A percentile compares a stretch with the other conserved stretches of the same genome.
Evolutionary conservation across 2,113 vertebrate genomes (phyloP).

Genomic region (Labrus mixtus): DNA sequence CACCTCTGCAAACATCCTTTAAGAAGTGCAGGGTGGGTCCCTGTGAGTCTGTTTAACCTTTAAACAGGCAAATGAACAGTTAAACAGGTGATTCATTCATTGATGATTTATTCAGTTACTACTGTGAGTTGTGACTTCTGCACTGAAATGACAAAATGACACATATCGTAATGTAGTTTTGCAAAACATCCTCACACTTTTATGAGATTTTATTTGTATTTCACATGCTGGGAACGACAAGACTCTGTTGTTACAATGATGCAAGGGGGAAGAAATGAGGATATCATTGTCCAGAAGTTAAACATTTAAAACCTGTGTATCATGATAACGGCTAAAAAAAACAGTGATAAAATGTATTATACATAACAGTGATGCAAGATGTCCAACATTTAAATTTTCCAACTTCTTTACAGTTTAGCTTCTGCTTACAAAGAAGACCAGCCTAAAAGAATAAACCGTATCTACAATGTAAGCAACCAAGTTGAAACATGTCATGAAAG

Average conservation of each 20-base stretch:
- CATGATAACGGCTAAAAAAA: too few relatives aligned
- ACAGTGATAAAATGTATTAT: background rate
- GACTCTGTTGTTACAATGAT: too few relatives aligned
- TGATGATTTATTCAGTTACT: background rate
- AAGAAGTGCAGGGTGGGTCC: background rate
- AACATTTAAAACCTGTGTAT: background rate
- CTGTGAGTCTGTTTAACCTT: background rate
- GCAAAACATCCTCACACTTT: too few relatives aligned
- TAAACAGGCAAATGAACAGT: slow-evolving; percentile 5
- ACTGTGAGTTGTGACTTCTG: too few relatives aligned
- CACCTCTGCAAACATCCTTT: slow-evolving; percentile 36
- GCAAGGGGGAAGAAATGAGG: too few relatives aligned
- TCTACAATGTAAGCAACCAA: slow-evolving; percentile 88
- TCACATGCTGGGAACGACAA: background rate
- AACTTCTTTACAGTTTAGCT: slow-evolving; percentile 31
- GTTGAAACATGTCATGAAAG: slow-evolving; percentile 88
- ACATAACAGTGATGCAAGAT: too few relatives aligned
- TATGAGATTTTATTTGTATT: background rate
- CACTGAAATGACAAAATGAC: too few relatives aligned
- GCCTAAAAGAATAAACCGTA: slow-evolving; percentile 84
- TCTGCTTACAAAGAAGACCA: slow-evolving; percentile 81
- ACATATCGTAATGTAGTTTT: too few relatives aligned
- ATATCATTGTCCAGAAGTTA: background rate
- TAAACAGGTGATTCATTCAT: background rate
- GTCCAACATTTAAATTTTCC: too few relatives aligned